These are phyloP conservation scores for Gallinago media DNA, from an alignment of 2,113 vertebrate genomes.

Conservation along the genomic window DNA sequence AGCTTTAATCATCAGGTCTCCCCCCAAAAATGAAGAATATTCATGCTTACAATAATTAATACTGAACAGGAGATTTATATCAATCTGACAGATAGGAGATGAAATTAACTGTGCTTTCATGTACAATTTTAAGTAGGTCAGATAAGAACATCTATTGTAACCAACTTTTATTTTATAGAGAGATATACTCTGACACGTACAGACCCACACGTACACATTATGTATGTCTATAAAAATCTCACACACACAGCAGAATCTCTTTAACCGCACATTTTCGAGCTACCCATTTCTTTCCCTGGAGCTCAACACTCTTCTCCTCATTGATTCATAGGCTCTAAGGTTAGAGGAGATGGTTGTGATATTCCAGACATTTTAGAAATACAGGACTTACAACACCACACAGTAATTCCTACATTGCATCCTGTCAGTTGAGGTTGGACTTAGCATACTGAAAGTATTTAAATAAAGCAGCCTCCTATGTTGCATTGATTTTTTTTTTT, in stretches of 20 bases:
- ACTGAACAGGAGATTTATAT: slow-evolving; percentile 74
- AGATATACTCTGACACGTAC: slow-evolving; percentile 21
- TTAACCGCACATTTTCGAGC: neutral
- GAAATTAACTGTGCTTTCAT: slow-evolving; percentile 76
- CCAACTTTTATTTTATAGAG: slow-evolving; percentile 69
- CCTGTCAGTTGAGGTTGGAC: neutral
- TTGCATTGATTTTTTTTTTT: neutral
- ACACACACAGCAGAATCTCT: slow-evolving; percentile 6
- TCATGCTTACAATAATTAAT: slow-evolving; percentile 72
- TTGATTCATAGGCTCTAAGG: neutral
- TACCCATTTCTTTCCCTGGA: neutral
- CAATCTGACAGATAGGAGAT: slow-evolving; percentile 73
- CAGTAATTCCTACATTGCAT: neutral
- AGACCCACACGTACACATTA: neutral
- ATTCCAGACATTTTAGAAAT: neutral
- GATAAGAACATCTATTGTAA: slow-evolving; percentile 74
- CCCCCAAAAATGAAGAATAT: slow-evolving; percentile 50
- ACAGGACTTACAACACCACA: neutral
- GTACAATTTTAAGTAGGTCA: slow-evolving; percentile 74
- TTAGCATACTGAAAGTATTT: neutral
- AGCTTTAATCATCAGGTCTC: slow-evolving; percentile 50
- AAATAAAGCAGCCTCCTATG: neutral
- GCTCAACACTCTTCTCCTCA: neutral
- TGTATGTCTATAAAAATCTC: slow-evolving; percentile 28
- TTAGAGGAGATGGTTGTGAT: neutral